Evolutionary conservation across 1,140 invertebrate genomes (phyloP), one percentile per base, ranked within the genome.

Genomic region (Microplitis demolitor): DNA sequence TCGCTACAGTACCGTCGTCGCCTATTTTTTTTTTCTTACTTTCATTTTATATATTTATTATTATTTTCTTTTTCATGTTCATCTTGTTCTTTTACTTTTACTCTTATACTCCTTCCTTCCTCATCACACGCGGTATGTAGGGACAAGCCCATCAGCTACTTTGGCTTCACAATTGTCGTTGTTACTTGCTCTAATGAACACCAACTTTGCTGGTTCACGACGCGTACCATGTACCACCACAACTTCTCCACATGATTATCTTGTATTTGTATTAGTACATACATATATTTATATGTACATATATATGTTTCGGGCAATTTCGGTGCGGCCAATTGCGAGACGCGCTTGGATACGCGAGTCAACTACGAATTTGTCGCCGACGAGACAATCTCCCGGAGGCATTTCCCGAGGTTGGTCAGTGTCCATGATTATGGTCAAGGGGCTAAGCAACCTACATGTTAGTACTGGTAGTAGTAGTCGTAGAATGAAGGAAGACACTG

Each of bases 351-450:
- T 73, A 73, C 71, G 74, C 74, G 74, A 76, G 71, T 76, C 71
- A 76, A 73, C 74, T 76, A 71, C 74, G 71, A 76, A 76, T 76
- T 76, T 76, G 72, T 76, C 71, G 71, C 66, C 56, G 71, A 53
- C 67, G 51, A 66, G 74, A 73, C 69, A 71, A 73, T 72, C 73
- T 71, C 72, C 74, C 50, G 11, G 70, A 73, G 74, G 71, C 68
- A 71, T 64, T 53, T 50, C 16, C 16, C 50, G 39, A 45, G 61
- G 61, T 39, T 53, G 61, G 69, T 60, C 70, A 66, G 53, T 58
- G 37, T 69, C 14, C 37, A 50, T 51, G 63, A 50, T 6, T 14
- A 6, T 66, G 9, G 45, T 33, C 4, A 24, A n/a, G 4, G 16
- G 16, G 24, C 14, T 31, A 11, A 31, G 56, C 11, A 45, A 45